Conservation (phyloP, 2,113 vertebrate genomes). For the Epinephelus lanceolatus region DNA sequence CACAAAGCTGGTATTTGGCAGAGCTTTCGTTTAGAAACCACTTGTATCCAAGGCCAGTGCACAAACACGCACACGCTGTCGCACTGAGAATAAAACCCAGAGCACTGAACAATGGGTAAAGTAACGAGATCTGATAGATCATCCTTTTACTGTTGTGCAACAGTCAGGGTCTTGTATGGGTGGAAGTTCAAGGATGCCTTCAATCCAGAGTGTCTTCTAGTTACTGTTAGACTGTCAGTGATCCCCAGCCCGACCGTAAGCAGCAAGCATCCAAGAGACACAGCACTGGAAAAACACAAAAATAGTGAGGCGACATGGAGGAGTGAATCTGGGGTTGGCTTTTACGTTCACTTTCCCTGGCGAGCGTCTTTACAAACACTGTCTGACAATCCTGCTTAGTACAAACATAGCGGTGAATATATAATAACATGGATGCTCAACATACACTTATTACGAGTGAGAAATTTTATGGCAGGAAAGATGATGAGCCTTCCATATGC, state of each 20-base stretch:
- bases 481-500: background rate
- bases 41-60: slow-evolving; percentile 45
- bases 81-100: slow-evolving; percentile 27
- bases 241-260: too few relatives aligned
- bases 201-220: too few relatives aligned
- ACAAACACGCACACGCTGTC: slow-evolving; percentile 12
- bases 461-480: background rate
- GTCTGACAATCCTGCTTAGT: too few relatives aligned
- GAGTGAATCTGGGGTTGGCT: too few relatives aligned
- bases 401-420: slow-evolving; percentile 4
- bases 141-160: background rate
- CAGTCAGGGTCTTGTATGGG: background rate
- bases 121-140: slow-evolving; percentile 16
- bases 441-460: slow-evolving; percentile 7
- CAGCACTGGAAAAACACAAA: too few relatives aligned
- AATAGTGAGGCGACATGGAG: too few relatives aligned
- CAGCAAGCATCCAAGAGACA: too few relatives aligned
- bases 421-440: background rate
- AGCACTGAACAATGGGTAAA: slow-evolving; percentile 19
- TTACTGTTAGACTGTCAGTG: too few relatives aligned
- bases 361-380: too few relatives aligned
- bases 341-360: too few relatives aligned
- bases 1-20: slow-evolving; percentile 53
- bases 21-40: slow-evolving; percentile 45
- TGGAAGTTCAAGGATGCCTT: slow-evolving; percentile 4